Evolutionary conservation across 2,888 invertebrate genomes (phyloP), one percentile per base, ranked within the genome.

Genomic region (Punctoribates punctum): DNA sequence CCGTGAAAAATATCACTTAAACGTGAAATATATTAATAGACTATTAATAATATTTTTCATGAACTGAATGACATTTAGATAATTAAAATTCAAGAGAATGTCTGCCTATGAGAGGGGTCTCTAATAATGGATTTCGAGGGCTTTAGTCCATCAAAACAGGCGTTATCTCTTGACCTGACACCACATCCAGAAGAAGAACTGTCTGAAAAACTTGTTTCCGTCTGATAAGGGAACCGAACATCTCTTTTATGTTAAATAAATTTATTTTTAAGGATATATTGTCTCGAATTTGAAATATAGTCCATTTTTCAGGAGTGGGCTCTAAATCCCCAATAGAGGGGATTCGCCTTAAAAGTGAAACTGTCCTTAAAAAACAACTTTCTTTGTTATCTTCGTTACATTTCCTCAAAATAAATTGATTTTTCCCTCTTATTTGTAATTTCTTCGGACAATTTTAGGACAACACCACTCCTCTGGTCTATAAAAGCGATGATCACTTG

Each of bases 291-390:
- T n/a, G 4, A 51, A 51, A 1, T 51, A 20, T 51, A 51, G 51
- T 51, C 51, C n/a, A 51, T n/a, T 51, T 42, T 51, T 20, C 51
- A 51, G 5, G 51, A n/a, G 20, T 51, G 51, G 20, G 2, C 51
- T 51, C 9, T n/a, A 51, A n/a, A 51, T 51, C 51, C 11, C 20
- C 20, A 51, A 51, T 17, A 48, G 48, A 17, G 48, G 27, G 13
- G 60, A 60, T 60, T 60, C 60, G 20, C 60, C 23, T 60, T 27
- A 57, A 51, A 60, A 60, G 60, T 60, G 60, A 60, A 60, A 60
- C 20, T 60, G 60, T 27, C 15, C 60, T 27, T 27, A 60, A 60
- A 60, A 60, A 60, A 60, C 60, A 60, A 60, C 60, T 60, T 60
- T 60, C 60, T 15, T 27, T 60, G 42, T 8, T 9, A 13, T 27